Evolutionary conservation across 1,140 invertebrate species (phyloP).

Genomic region (Bicyclus anynana): DNA sequence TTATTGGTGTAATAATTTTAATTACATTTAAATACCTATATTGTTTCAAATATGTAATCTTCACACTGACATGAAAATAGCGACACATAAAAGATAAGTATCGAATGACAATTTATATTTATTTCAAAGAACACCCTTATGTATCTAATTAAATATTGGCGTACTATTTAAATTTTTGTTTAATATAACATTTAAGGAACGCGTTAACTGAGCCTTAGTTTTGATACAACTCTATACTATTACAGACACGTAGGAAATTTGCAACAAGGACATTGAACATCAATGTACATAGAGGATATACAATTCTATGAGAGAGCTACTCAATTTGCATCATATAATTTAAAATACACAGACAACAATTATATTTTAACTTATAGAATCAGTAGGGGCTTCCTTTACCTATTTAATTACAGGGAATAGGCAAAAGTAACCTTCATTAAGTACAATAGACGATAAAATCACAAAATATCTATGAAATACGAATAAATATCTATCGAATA

Average conservation of each 20-base stretch:
- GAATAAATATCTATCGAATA: conserved; percentile 6
- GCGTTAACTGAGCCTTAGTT: conserved; percentile 33
- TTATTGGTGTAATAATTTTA: conserved; percentile 40
- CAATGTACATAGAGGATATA: background rate
- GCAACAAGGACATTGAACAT: conserved; percentile 3
- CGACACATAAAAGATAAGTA: conserved; percentile 22
- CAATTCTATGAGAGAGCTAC: conserved; percentile 4
- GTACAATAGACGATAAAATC: conserved; percentile 10
- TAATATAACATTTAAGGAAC: conserved; percentile 37
- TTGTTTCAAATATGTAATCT: conserved; percentile 33
- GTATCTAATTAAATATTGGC: conserved; percentile 26
- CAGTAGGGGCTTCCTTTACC: no score
- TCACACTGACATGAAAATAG: conserved; percentile 32
- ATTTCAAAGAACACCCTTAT: conserved; percentile 19
- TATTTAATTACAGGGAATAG: no score
- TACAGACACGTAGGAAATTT: conserved; percentile 15
- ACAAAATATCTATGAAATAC: conserved; percentile 8
- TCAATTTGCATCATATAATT: background rate
- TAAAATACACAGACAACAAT: background rate
- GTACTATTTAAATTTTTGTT: conserved; percentile 24
- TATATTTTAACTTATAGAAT: conserved; percentile 1
- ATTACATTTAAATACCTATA: conserved; percentile 29
- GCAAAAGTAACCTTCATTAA: no score
- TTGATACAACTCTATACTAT: conserved; percentile 23
- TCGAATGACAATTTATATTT: conserved; percentile 8